A percentile compares a stretch with the other conserved stretches of the same genome.
Conservation (phyloP, 2,888 invertebrate species). For the Drosophila hamatofila region DNA sequence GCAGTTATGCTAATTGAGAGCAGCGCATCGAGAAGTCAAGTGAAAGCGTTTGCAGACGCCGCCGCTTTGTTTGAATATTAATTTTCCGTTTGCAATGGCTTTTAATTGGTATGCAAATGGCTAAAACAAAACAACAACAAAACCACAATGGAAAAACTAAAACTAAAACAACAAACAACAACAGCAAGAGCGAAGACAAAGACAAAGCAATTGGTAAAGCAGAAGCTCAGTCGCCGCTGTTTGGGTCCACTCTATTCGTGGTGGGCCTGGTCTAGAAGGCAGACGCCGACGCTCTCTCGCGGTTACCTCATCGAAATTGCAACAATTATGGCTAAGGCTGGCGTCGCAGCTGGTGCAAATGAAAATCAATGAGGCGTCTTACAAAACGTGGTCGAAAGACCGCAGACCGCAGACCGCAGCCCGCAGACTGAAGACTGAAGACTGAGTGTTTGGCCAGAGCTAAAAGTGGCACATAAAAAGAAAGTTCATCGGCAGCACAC, state of each 20-base stretch:
- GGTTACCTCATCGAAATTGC: slow-evolving; percentile 77
- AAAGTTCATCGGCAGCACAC: slow-evolving; percentile 59
- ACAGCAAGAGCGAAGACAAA: neutral
- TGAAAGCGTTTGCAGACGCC: slow-evolving; percentile 57
- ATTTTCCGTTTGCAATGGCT: slow-evolving; percentile 48
- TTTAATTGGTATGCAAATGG: slow-evolving; percentile 73
- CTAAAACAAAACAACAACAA: slow-evolving; percentile 25
- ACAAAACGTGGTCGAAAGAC: slow-evolving; percentile 42
- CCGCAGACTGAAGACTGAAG: slow-evolving; percentile 40
- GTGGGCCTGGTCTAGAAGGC: slow-evolving; percentile 30
- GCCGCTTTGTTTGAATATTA: slow-evolving; percentile 54
- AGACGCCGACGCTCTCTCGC: slow-evolving; percentile 10
- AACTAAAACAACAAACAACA: slow-evolving; percentile 1
- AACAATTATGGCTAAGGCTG: slow-evolving; percentile 57
- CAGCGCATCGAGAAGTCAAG: slow-evolving; percentile 47
- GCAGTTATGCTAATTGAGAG: slow-evolving; percentile 52
- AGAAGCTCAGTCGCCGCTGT: neutral
- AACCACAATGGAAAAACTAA: slow-evolving; percentile 23
- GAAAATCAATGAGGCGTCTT: slow-evolving; percentile 76
- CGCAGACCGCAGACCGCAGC: slow-evolving; percentile 35
- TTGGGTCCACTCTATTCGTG: slow-evolving; percentile 2
- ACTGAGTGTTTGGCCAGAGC: slow-evolving; percentile 64
- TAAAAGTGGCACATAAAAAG: slow-evolving; percentile 75
- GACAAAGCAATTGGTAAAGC: neutral
- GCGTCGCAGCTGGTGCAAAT: slow-evolving; percentile 43